A percentile compares a stretch with the other conserved stretches of the same genome.
phyloP scores from a whole-genome alignment of 2,888 invertebrate species.

The Crocallis elinguaria region DNA sequence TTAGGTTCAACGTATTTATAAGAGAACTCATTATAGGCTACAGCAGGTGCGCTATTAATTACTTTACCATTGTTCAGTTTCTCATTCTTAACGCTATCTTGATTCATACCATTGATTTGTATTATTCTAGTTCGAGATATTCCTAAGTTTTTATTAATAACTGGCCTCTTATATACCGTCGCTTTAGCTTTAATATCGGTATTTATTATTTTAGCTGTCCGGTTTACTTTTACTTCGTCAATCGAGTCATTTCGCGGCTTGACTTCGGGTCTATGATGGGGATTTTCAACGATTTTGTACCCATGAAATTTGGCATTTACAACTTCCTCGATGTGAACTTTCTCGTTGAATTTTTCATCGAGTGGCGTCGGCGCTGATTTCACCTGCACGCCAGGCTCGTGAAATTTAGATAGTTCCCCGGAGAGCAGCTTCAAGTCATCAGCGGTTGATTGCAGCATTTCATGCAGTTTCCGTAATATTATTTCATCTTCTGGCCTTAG shows the following conservation, averaged over 20 bases:
- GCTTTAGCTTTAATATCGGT: conserved; percentile 50
- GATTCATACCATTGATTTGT: conserved; percentile 59
- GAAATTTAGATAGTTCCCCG: conserved; percentile 67
- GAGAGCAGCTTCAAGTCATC: conserved; percentile 77
- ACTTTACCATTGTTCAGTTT: conserved; percentile 52
- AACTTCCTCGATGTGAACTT: conserved; percentile 76
- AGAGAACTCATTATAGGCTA: conserved; percentile 69
- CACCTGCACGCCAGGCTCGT: conserved; percentile 63
- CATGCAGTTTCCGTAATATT: conserved; percentile 71
- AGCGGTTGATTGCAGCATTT: conserved; percentile 79
- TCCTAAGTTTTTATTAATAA: conserved; percentile 55
- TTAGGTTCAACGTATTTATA: conserved; percentile 60
- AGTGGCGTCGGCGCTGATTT: conserved; percentile 68
- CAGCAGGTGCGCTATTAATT: conserved; percentile 47
- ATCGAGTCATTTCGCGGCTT: conserved; percentile 36
- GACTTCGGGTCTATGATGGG: conserved; percentile 34
- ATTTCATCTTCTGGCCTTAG: conserved; percentile 78
- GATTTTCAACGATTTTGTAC: conserved; percentile 63
- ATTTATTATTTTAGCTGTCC: conserved; percentile 46
- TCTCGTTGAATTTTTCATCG: conserved; percentile 79
- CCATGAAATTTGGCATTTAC: conserved; percentile 81
- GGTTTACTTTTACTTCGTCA: conserved; percentile 30
- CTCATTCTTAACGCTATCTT: conserved; percentile 45
- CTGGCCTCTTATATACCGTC: conserved; percentile 47
- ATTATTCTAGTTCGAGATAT: conserved; percentile 62